Percentiles rank a stretch among this genome's conserved stretches.
Conservation (phyloP, 1,140 invertebrate species). For the Sitophilus oryzae region DNA sequence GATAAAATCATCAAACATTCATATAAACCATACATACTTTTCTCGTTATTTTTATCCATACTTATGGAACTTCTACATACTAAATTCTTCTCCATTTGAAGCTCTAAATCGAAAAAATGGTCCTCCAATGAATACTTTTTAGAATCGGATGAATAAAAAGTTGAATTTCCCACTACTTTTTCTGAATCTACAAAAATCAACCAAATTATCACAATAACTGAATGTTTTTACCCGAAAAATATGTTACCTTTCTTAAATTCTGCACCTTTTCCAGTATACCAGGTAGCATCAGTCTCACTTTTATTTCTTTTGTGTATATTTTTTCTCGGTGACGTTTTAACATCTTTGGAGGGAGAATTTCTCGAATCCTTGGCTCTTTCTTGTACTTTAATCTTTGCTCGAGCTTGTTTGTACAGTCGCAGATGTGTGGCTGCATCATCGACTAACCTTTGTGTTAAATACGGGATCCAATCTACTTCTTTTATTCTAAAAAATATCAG, state of each 20-base stretch:
- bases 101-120: slow-evolving; percentile 83
- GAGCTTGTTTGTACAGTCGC: slow-evolving; percentile 71
- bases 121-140: slow-evolving; percentile 55
- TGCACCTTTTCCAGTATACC: slow-evolving; percentile 49
- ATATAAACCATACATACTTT: slow-evolving; percentile 43
- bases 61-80: slow-evolving; percentile 62
- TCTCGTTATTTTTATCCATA: slow-evolving; percentile 56
- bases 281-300: slow-evolving; percentile 64
- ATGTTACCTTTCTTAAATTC: slow-evolving; percentile 31
- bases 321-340: slow-evolving; percentile 45
- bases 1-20: slow-evolving; percentile 6
- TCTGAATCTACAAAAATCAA: slow-evolving; percentile 29
- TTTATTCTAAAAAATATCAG: slow-evolving; percentile 59
- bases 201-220: background rate
- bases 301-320: slow-evolving; percentile 57
- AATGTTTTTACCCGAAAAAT: background rate
- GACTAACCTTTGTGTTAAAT: slow-evolving; percentile 77
- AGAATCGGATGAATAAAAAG: slow-evolving; percentile 30
- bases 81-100: slow-evolving; percentile 74
- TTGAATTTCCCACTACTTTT: slow-evolving; percentile 31
- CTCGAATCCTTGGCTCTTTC: slow-evolving; percentile 46
- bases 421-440: slow-evolving; percentile 88
- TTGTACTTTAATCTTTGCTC: slow-evolving; percentile 54
- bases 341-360: slow-evolving; percentile 47
- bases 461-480: slow-evolving; percentile 83